A percentile compares a stretch with the other conserved stretches of the same genome.
Conservation (phyloP, 2,797 vertebrate species). For the Pantherophis alleghaniensis region DNA sequence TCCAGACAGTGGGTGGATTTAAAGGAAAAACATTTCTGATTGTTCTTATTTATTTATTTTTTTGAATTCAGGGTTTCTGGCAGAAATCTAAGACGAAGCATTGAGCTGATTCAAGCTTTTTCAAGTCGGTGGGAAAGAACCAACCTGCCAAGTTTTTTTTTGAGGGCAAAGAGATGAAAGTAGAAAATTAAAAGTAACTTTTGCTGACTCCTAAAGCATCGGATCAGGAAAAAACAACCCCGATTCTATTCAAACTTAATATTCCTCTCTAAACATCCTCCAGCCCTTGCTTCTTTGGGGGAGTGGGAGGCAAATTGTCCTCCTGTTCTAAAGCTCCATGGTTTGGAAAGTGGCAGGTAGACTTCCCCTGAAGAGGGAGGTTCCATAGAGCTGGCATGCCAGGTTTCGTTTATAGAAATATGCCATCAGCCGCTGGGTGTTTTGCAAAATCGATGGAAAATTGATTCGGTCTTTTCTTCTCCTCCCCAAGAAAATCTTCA, state of each 20-base stretch:
- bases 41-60: neutral
- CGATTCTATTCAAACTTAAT: neutral
- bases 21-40: neutral
- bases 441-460: fast-evolving
- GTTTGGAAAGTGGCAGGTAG: neutral
- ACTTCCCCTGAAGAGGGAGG: neutral
- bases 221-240: neutral
- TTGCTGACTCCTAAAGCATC: neutral
- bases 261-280: neutral
- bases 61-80: conserved; percentile 21
- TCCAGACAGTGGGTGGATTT: neutral
- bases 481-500: neutral
- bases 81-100: neutral
- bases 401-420: fast-evolving
- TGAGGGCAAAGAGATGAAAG: neutral
- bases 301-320: neutral
- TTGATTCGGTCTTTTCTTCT: neutral
- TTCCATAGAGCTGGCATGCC: neutral
- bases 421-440: neutral
- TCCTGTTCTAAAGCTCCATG: neutral
- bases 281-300: neutral
- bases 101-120: neutral
- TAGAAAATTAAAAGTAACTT: neutral
- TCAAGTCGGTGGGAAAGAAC: conserved; percentile 26
- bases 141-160: neutral